Percentiles rank a stretch among this genome's conserved stretches.
phyloP scores from a whole-genome alignment of 2,797 vertebrate genomes.

The Myotis findleyi region DNA sequence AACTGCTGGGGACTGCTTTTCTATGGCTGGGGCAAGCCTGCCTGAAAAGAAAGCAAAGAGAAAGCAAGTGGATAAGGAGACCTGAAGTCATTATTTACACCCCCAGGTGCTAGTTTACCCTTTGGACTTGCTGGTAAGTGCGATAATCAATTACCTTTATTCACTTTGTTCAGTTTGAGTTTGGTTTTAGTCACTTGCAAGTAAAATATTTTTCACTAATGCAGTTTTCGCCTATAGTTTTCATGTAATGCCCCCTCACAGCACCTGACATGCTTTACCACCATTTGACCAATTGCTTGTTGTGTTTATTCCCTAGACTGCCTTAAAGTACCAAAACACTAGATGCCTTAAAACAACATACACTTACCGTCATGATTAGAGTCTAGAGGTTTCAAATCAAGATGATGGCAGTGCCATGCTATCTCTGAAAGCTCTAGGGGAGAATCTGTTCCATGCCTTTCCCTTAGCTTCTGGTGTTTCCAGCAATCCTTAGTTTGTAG shows the following conservation, averaged over 20 bases:
- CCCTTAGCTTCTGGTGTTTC: background rate
- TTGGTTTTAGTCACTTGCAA: background rate
- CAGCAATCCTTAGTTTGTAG: background rate
- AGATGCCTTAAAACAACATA: background rate
- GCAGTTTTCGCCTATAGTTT: background rate
- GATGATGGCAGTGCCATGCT: background rate
- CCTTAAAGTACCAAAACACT: background rate
- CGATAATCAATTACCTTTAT: background rate
- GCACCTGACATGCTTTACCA: background rate
- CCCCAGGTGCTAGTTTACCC: background rate
- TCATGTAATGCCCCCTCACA: background rate
- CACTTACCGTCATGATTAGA: background rate
- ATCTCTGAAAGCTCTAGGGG: background rate
- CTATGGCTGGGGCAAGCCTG: background rate
- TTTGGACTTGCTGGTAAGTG: background rate
- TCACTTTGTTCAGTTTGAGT: background rate
- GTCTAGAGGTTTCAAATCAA: background rate
- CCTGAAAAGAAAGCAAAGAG: background rate
- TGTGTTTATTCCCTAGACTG: background rate
- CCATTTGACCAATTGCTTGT: background rate
- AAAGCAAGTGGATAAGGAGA: background rate
- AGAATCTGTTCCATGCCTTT: too few relatives aligned
- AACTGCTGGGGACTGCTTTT: background rate
- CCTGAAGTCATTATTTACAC: background rate
- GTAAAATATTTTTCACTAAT: background rate